Conservation (phyloP, 2,797 vertebrate genomes). For the Siniperca obscura region DNA sequence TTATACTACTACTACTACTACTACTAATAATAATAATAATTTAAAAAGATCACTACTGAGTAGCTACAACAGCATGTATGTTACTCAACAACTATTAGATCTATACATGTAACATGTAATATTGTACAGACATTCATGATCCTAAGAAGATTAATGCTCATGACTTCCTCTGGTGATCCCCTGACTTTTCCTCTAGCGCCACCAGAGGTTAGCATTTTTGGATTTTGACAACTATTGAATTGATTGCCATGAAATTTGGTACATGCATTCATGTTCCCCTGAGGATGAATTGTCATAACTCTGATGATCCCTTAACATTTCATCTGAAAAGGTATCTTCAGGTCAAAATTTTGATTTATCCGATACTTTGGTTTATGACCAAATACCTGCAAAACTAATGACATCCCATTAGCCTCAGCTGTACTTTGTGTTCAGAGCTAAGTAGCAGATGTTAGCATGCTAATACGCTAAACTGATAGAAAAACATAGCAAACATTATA, state of each 20-base stretch:
- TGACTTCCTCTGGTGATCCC: background rate
- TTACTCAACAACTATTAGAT: too few species aligned
- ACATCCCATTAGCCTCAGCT: too few species aligned
- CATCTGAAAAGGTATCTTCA: background rate
- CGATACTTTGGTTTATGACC: background rate
- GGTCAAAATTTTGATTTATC: background rate
- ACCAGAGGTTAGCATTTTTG: background rate
- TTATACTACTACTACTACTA: background rate
- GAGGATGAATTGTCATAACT: background rate
- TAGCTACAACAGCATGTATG: background rate
- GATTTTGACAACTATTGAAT: background rate
- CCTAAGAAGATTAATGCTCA: background rate
- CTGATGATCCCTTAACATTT: background rate
- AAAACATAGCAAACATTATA: background rate
- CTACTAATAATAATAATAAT: too few species aligned
- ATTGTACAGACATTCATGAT: background rate
- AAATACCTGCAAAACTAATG: background rate
- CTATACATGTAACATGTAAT: background rate
- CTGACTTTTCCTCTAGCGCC: background rate
- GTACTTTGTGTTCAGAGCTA: background rate
- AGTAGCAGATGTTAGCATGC: background rate
- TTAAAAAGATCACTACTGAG: too few species aligned
- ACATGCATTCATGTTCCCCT: background rate
- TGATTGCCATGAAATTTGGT: too few species aligned
- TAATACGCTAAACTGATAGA: background rate